These are phyloP conservation scores for Gadopsis bispinosus DNA, from an alignment of 2,797 vertebrate genomes.

Conservation along the genomic window DNA sequence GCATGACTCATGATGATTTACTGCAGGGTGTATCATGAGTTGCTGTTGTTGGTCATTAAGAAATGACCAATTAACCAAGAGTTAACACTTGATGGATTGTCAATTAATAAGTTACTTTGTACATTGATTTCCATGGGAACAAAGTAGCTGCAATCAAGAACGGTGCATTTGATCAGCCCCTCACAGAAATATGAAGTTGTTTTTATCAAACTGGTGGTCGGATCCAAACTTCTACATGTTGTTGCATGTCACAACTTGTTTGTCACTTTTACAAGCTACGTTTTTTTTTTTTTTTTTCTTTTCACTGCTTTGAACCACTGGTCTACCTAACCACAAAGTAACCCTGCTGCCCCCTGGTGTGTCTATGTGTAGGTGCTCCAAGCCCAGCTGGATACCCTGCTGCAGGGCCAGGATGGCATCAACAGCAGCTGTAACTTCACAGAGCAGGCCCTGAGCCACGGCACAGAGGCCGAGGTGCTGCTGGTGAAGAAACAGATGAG, in stretches of 20 bases:
- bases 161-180: no score
- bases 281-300: no score
- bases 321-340: background rate
- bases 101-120: no score
- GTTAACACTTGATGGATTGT: no score
- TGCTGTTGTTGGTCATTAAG: background rate
- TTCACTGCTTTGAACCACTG: background rate
- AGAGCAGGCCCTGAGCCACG: constrained; percentile 93
- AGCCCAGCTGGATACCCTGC: constrained; percentile 91
- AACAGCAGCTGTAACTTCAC: constrained; percentile 96
- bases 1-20: background rate
- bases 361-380: constrained; percentile 89
- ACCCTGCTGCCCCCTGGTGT: constrained; percentile 63
- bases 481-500: constrained; percentile 98
- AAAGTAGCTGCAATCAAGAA: no score
- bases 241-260: no score
- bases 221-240: no score
- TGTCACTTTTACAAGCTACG: no score
- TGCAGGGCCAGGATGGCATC: constrained; percentile 95
- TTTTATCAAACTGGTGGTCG: no score
- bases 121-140: no score
- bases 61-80: background rate
- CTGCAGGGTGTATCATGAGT: background rate
- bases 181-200: no score
- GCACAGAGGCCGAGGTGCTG: constrained; percentile 95